Conservation (phyloP, 2,113 vertebrate genomes). For the Anolis carolinensis region DNA sequence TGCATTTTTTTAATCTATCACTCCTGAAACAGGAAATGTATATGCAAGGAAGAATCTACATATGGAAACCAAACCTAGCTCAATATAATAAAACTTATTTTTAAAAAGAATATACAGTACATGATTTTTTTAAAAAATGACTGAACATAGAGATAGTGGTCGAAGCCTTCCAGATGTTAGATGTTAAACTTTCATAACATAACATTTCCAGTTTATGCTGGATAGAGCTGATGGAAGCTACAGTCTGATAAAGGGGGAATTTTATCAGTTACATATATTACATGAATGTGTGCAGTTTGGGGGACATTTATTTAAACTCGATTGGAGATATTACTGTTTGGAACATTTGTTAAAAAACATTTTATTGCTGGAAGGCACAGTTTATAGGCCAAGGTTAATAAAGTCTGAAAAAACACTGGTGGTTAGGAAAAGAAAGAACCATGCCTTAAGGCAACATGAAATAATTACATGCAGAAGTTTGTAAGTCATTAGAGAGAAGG, state of each 20-base stretch:
- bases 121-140: too few relatives aligned
- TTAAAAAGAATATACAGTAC: too few relatives aligned
- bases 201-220: too few relatives aligned
- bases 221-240: too few relatives aligned
- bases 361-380: not conserved
- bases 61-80: not conserved
- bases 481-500: not conserved
- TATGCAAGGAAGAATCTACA: not conserved
- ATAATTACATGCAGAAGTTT: slow-evolving; percentile 5
- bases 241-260: too few relatives aligned
- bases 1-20: not conserved
- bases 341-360: not conserved
- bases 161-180: too few relatives aligned
- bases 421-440: not conserved
- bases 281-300: not conserved
- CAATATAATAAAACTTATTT: not conserved
- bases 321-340: not conserved
- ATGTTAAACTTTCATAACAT: too few relatives aligned
- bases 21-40: not conserved
- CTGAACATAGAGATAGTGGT: too few relatives aligned
- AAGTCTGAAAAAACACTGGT: not conserved
- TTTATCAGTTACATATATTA: too few relatives aligned
- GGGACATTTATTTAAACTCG: not conserved
- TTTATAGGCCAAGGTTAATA: not conserved
- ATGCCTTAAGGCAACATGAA: not conserved